phyloP scores from a whole-genome alignment of 2,113 vertebrate species.

The Rhinichthys klamathensis region DNA sequence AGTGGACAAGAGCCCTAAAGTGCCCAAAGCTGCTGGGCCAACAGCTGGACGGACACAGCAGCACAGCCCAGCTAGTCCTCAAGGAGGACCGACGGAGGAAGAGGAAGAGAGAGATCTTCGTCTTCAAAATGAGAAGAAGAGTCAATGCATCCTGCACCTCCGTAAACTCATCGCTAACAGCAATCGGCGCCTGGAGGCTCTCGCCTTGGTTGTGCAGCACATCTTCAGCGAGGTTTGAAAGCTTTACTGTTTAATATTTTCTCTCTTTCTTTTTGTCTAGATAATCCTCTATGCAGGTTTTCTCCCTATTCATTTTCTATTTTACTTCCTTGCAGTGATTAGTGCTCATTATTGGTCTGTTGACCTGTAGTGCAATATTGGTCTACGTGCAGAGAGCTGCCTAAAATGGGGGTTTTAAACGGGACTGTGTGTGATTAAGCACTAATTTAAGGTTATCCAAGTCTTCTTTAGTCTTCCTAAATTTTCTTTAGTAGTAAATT shows the following conservation, averaged over 20 bases:
- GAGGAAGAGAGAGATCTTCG: slow-evolving; percentile 47
- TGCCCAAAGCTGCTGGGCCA: background rate
- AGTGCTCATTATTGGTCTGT: background rate
- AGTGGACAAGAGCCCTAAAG: slow-evolving; percentile 56
- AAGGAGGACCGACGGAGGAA: slow-evolving; percentile 2
- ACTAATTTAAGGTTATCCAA: background rate
- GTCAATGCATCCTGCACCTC: slow-evolving; percentile 51
- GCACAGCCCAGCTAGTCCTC: background rate
- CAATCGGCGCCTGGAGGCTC: slow-evolving; percentile 56
- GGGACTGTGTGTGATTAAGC: background rate
- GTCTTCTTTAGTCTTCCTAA: too few species aligned
- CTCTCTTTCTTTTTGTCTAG: background rate
- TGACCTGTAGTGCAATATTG: background rate
- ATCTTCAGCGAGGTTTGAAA: slow-evolving; percentile 51
- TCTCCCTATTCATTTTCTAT: background rate
- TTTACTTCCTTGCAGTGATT: background rate
- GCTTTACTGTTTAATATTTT: background rate
- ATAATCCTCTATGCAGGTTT: background rate
- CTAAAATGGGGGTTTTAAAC: background rate
- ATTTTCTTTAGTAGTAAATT: too few species aligned
- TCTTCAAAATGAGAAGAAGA: slow-evolving; percentile 51
- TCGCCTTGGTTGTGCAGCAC: slow-evolving; percentile 59
- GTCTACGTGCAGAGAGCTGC: background rate
- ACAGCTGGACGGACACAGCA: background rate
- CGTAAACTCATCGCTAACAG: slow-evolving; percentile 48